A percentile compares a stretch with the other conserved stretches of the same genome.
These are phyloP conservation scores for Ispidina picta DNA, from an alignment of 2,797 vertebrate genomes.

Conservation along the genomic window DNA sequence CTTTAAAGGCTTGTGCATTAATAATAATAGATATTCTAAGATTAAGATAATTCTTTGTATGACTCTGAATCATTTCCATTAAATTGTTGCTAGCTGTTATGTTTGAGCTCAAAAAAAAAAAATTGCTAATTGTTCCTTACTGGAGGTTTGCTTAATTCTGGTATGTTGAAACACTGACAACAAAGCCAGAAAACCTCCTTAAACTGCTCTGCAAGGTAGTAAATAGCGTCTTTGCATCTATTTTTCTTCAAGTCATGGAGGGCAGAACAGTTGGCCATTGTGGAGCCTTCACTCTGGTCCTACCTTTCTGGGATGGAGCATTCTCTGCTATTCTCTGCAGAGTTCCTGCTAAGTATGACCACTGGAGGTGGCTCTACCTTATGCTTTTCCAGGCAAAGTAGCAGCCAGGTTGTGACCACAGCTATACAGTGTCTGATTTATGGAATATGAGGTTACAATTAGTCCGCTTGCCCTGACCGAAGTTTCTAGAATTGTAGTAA, in stretches of 20 bases:
- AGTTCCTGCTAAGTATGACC: not conserved
- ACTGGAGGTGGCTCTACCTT: not conserved
- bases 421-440: not conserved
- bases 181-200: not conserved
- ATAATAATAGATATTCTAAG: not conserved
- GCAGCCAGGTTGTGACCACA: not conserved
- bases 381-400: not conserved
- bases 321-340: not conserved
- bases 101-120: not conserved
- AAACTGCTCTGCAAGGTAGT: not conserved
- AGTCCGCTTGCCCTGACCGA: not conserved
- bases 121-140: not conserved
- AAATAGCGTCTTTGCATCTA: not conserved
- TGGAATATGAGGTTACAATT: not conserved
- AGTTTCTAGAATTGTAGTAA: not conserved
- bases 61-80: not conserved
- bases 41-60: not conserved
- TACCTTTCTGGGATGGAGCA: not conserved
- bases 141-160: not conserved
- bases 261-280: not conserved
- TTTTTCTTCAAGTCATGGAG: not conserved
- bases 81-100: not conserved
- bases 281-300: not conserved
- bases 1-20: not conserved
- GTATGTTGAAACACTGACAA: not conserved